Conservation (phyloP, 53 echinoderm and acorn worm species). For the Paracentrotus lividus region DNA sequence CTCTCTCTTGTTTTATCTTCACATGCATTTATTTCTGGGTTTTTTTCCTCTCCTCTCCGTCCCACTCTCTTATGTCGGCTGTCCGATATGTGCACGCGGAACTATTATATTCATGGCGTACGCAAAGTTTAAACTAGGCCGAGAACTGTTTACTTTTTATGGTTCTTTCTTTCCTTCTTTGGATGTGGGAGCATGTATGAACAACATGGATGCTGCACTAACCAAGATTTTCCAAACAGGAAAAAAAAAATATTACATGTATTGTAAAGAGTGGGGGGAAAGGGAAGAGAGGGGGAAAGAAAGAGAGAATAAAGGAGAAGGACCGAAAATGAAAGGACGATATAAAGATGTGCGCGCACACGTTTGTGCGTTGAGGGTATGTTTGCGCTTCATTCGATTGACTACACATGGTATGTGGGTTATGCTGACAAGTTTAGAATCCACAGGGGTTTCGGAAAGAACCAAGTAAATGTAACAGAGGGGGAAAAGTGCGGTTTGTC, state of each 20-base stretch:
- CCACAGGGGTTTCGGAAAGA: conserved; percentile 39
- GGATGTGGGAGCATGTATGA: conserved; percentile 28
- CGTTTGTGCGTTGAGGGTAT: conserved; percentile 54
- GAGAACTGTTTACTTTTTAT: conserved; percentile 52
- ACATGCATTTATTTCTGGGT: not conserved
- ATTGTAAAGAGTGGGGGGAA: not conserved
- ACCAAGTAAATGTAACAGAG: conserved; percentile 51
- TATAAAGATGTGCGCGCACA: conserved; percentile 68
- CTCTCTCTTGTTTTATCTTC: not conserved
- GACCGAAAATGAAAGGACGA: not conserved
- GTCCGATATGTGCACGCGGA: not conserved
- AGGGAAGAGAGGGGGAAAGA: not conserved
- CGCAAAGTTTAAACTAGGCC: conserved; percentile 64
- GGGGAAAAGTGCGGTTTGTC: conserved; percentile 67
- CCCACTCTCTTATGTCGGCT: not conserved
- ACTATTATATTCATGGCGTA: conserved; percentile 59
- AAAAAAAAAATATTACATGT: conserved; percentile 23
- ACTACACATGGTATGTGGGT: conserved; percentile 62
- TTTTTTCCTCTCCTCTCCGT: not conserved
- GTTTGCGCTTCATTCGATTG: conserved; percentile 57
- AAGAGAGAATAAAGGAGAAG: conserved; percentile 28
- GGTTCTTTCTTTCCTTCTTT: conserved; percentile 48
- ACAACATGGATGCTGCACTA: conserved; percentile 18
- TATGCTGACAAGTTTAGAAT: conserved; percentile 58
- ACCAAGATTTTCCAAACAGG: conserved; percentile 41